phyloP scores from a whole-genome alignment of 2,888 invertebrate genomes.

The Tenthredo mesomela region DNA sequence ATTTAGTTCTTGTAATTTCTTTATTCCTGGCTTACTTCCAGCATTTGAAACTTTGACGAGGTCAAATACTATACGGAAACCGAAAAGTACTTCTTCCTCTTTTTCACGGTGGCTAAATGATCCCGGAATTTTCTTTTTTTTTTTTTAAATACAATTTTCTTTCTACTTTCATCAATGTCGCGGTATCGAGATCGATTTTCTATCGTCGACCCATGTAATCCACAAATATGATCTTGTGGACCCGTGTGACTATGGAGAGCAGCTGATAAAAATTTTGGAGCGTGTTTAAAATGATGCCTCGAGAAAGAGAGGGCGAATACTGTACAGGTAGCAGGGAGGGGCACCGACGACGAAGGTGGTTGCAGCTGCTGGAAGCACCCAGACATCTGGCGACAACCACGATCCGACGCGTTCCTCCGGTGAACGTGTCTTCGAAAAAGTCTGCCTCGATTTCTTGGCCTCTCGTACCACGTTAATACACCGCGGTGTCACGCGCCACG shows the following conservation, averaged over 20 bases:
- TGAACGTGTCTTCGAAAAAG: slow-evolving; percentile 46
- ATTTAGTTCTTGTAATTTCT: not conserved
- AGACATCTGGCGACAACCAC: slow-evolving; percentile 51
- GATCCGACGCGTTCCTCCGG: slow-evolving; percentile 40
- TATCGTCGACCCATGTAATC: not conserved
- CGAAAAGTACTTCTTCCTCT: not conserved
- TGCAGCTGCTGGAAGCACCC: slow-evolving; percentile 49
- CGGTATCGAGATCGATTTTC: not conserved
- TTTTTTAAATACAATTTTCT: not conserved
- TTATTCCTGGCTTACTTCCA: not conserved
- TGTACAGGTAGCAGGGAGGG: slow-evolving; percentile 47
- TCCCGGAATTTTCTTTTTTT: too few species aligned
- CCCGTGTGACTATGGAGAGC: slow-evolving; percentile 15
- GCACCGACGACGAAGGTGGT: slow-evolving; percentile 49
- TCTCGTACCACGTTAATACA: slow-evolving; percentile 41
- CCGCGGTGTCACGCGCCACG: slow-evolving; percentile 44
- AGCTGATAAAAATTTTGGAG: slow-evolving; percentile 49
- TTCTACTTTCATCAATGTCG: not conserved
- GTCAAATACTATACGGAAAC: too few species aligned
- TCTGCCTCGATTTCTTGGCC: slow-evolving; percentile 50
- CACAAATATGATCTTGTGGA: slow-evolving; percentile 33
- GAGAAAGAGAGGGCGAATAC: slow-evolving; percentile 19
- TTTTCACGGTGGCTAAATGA: not conserved
- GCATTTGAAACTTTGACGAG: not conserved
- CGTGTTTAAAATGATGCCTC: slow-evolving; percentile 36